Evolutionary conservation across 2,888 invertebrate genomes (phyloP).

Genomic region (Cheiracanthium punctorium): DNA sequence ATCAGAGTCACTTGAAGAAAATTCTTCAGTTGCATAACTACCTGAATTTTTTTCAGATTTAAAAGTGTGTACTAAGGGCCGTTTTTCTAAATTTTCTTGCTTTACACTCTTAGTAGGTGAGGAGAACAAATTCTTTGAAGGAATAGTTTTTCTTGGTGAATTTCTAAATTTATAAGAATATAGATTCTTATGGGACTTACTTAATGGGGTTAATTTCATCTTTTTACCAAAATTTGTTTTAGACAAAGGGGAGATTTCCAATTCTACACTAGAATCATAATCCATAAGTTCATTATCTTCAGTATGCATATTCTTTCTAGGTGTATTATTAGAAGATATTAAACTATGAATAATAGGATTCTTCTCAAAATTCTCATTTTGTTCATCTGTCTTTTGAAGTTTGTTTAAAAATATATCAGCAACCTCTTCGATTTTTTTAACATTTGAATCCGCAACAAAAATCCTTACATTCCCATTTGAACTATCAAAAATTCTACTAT

Average conservation of each 20-base stretch:
- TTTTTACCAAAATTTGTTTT: too few species aligned
- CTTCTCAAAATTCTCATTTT: background rate
- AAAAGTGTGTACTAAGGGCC: too few species aligned
- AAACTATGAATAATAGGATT: constrained; percentile 43
- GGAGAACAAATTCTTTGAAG: too few species aligned
- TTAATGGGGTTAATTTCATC: too few species aligned
- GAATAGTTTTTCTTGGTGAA: background rate
- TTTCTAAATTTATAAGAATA: background rate
- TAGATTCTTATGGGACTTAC: too few species aligned
- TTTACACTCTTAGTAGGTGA: too few species aligned
- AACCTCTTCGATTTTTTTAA: constrained; percentile 18
- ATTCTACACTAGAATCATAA: background rate
- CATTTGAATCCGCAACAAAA: constrained; percentile 38
- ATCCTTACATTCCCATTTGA: constrained; percentile 28
- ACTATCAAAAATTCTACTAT: constrained; percentile 32
- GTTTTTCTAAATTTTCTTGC: too few species aligned
- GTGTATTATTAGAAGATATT: background rate
- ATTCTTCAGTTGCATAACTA: too few species aligned
- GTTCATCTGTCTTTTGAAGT: background rate
- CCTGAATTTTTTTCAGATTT: too few species aligned
- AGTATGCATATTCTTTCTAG: background rate
- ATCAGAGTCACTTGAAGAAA: too few species aligned
- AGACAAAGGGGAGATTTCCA: background rate
- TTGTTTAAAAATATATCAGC: background rate
- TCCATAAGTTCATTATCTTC: background rate